phyloP scores from a whole-genome alignment of 2,797 vertebrate species.

The Otolemur crassicaudatus region DNA sequence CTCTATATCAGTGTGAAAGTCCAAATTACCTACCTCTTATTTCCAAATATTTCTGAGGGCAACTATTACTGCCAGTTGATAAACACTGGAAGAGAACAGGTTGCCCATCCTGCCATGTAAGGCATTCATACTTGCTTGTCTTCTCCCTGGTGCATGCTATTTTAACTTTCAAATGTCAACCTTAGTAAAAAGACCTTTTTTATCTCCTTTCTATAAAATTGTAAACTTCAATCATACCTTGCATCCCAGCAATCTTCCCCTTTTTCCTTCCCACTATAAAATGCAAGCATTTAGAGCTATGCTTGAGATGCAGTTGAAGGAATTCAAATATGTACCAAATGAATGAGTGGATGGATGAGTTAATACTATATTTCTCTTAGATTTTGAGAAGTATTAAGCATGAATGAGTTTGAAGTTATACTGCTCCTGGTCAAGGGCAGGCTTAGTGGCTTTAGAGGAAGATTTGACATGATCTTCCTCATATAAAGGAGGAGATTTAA shows the following conservation, averaged over 20 bases:
- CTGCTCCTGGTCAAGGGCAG: background rate
- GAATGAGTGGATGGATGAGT: background rate
- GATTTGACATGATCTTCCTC: constrained; percentile 19
- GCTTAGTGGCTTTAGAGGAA: constrained; percentile 29
- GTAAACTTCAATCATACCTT: background rate
- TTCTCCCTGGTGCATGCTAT: background rate
- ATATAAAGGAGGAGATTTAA: constrained; percentile 42
- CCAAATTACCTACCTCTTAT: background rate
- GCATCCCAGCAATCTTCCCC: background rate
- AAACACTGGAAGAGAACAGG: constrained; percentile 1
- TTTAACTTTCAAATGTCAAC: background rate
- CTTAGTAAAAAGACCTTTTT: background rate
- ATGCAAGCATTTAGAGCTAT: background rate
- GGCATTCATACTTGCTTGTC: background rate
- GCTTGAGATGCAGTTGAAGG: background rate
- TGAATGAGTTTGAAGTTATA: constrained; percentile 19
- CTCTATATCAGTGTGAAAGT: background rate
- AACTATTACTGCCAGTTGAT: background rate
- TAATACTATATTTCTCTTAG: constrained; percentile 26
- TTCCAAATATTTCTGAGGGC: background rate
- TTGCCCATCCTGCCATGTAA: background rate
- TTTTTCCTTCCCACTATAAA: background rate
- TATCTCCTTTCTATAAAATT: background rate
- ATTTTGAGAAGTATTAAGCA: constrained; percentile 16
- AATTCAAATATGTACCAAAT: constrained; percentile 12